Base-by-base conservation (phyloP, 2,113 vertebrate genomes). In the Erinaceus europaeus region DNA sequence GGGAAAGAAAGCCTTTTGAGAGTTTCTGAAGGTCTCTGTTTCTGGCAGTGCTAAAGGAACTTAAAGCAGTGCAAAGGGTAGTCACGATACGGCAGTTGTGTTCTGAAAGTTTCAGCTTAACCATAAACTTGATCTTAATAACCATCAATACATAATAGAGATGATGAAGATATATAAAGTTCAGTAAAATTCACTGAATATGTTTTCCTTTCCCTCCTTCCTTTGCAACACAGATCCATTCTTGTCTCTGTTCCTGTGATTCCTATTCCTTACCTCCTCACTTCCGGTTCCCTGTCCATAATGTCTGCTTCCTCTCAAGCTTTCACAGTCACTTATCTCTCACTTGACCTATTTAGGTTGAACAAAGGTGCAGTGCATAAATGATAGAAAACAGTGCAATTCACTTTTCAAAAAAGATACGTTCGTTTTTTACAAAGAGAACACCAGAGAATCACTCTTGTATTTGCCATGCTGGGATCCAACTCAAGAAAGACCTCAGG, bases 121-220 rank as follows among this genome's bases (percentile, higher is more conserved):
- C 55, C 67, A 9, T 89, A 79, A 83, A 25, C n/a, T 79, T 77
- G 62, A 55, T 27, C n/a, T 17, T 91, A 13, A 72, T 79, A 57
- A 40, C 57, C 40, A 62, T 72, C 85, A 85, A 65, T 73, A 71
- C 57, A 21, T 84, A 57, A 46, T 18, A 64, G 68, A 75, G 34
- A 27, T 14, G 64, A 20, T 88, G 36, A 76, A 17, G 34, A 23
- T 67, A 27, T 77, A 23, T n/a, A 34, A 72, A 68, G 32, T 55
- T 82, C 50, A 9, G 6, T 42, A 36, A 62, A 81, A 78, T 44
- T 50, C 40, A 53, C 2, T 44, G 14, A 34, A 25, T 57, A 55
- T 55, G 29, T 62, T 89, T 61, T 27, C 74, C 67, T 72, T 18
- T 64, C 29, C 17, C 20, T 50, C 11, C 23, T 23, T 23, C 25